phyloP scores from a whole-genome alignment of 2,113 vertebrate genomes.

The Otis tarda region DNA sequence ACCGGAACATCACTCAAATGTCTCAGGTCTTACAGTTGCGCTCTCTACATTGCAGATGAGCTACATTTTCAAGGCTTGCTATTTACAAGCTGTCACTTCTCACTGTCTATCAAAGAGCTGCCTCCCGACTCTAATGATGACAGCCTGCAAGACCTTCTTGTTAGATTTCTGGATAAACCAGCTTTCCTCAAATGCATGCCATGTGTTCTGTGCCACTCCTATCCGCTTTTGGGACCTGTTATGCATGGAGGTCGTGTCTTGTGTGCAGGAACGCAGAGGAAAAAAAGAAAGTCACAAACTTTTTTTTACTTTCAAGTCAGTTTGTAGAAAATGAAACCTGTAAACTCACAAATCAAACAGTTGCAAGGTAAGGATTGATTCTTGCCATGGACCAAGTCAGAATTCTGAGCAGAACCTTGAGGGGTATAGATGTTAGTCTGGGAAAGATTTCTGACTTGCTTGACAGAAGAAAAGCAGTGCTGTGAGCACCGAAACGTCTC shows the following conservation, averaged over 20 bases:
- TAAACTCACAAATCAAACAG: background rate
- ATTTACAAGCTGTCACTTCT: slow-evolving; percentile 52
- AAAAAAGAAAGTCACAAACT: background rate
- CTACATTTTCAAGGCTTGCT: slow-evolving; percentile 15
- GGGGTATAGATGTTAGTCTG: background rate
- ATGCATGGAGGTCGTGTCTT: background rate
- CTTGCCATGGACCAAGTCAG: background rate
- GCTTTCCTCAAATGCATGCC: background rate
- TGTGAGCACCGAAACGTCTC: background rate
- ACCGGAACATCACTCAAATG: slow-evolving; percentile 26
- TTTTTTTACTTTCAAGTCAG: background rate
- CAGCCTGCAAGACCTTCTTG: slow-evolving; percentile 39
- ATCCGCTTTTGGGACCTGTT: background rate
- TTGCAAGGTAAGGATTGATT: background rate
- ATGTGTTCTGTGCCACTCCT: background rate
- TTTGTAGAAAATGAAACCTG: background rate
- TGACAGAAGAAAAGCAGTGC: background rate
- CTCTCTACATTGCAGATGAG: slow-evolving; percentile 5
- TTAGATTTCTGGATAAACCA: background rate
- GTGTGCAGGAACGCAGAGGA: background rate
- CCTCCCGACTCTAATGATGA: slow-evolving; percentile 20
- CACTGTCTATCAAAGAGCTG: slow-evolving; percentile 42
- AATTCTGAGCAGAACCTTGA: background rate
- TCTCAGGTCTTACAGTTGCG: background rate
- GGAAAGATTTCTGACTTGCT: background rate